These are phyloP conservation scores for Chaunax sp. DNA, from an alignment of 2,797 vertebrate genomes.

Conservation along the genomic window DNA sequence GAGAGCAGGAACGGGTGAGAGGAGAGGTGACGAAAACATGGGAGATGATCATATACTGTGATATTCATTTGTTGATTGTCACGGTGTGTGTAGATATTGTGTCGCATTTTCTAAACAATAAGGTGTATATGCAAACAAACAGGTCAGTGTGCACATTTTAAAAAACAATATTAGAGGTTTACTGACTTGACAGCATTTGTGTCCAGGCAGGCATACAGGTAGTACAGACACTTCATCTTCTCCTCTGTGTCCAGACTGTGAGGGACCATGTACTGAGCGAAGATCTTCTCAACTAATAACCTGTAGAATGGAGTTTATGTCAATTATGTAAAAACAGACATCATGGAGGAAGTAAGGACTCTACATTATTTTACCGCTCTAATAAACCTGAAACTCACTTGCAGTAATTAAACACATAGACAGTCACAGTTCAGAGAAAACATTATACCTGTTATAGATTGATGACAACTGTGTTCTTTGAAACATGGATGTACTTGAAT, in stretches of 20 bases:
- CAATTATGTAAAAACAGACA: neutral
- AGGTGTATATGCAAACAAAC: neutral
- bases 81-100: neutral
- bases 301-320: conserved; percentile 68
- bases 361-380: neutral
- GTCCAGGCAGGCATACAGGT: conserved; percentile 98
- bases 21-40: neutral
- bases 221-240: conserved; percentile 99
- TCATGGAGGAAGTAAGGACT: neutral
- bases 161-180: conserved; percentile 2
- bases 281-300: conserved; percentile 98
- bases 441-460: too few species aligned
- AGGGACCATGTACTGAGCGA: conserved; percentile 98
- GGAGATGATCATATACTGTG: neutral
- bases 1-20: neutral
- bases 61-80: neutral
- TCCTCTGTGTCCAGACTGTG: conserved; percentile 99
- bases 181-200: conserved; percentile 97
- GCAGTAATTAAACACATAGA: neutral
- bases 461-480: too few species aligned
- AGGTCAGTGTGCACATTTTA: neutral
- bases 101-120: neutral
- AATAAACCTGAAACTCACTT: neutral
- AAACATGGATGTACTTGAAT: too few species aligned
- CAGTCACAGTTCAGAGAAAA: neutral